A percentile compares a stretch with the other conserved stretches of the same genome.
phyloP scores from a whole-genome alignment of 2,113 vertebrate genomes.

The Marmota flaviventris region DNA sequence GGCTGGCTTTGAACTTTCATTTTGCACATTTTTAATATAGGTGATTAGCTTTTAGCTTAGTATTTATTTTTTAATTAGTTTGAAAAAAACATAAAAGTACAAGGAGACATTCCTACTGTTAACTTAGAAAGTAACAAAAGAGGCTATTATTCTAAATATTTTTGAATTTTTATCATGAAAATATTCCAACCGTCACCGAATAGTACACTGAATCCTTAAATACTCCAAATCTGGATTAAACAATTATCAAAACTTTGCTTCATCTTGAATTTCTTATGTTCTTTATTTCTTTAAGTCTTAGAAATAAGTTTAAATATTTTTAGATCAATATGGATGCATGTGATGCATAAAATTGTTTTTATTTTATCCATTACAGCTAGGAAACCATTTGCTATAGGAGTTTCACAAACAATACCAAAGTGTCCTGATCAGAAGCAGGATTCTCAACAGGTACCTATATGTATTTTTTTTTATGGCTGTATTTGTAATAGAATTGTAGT shows the following conservation, averaged over 20 bases:
- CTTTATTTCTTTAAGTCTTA: conserved; percentile 6
- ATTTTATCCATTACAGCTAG: conserved; percentile 84
- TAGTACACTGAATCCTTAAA: not conserved
- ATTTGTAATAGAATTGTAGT: not conserved
- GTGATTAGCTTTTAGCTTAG: not conserved
- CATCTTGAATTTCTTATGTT: not conserved
- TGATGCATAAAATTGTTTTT: not conserved
- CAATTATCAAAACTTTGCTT: not conserved
- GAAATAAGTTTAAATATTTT: not conserved
- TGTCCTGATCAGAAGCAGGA: conserved; percentile 68
- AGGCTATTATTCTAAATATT: not conserved
- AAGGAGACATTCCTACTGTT: not conserved
- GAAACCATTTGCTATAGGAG: conserved; percentile 65
- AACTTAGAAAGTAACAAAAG: not conserved
- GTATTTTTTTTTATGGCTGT: conserved; percentile 51
- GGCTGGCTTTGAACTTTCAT: no score
- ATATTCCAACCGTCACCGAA: not conserved
- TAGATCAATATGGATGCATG: not conserved
- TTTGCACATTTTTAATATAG: not conserved
- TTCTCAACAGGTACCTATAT: conserved; percentile 78
- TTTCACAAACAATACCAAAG: conserved; percentile 69
- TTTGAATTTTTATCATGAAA: not conserved
- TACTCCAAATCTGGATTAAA: not conserved
- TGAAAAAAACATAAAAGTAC: not conserved
- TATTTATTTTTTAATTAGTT: conserved; percentile 33